These are phyloP conservation scores for Lissocephala sabroskyi DNA, from an alignment of 2,888 invertebrate genomes.

Conservation along the genomic window DNA sequence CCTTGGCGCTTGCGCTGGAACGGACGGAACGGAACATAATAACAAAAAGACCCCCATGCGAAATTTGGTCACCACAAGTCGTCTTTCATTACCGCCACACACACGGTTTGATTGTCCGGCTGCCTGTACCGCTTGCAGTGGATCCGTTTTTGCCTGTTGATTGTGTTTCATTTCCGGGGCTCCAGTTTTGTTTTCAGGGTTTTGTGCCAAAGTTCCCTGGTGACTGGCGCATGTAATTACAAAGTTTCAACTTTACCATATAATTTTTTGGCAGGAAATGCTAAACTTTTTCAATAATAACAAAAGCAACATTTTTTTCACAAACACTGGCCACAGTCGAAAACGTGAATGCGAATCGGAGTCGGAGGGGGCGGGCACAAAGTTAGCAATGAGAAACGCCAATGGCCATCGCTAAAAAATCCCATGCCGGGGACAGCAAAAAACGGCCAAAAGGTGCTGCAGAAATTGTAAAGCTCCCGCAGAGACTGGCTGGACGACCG, in stretches of 20 bases:
- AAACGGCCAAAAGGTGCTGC: not conserved
- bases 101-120: too few relatives aligned
- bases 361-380: constrained; percentile 23
- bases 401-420: constrained; percentile 33
- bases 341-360: not conserved
- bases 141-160: too few relatives aligned
- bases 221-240: constrained; percentile 49
- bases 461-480: not conserved
- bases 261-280: constrained; percentile 47
- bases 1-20: too few relatives aligned
- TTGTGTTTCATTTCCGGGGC: too few relatives aligned
- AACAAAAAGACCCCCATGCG: too few relatives aligned
- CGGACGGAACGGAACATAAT: too few relatives aligned
- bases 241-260: constrained; percentile 51
- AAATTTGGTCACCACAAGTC: too few relatives aligned
- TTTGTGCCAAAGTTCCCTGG: not conserved
- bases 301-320: constrained; percentile 27
- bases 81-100: too few relatives aligned
- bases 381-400: constrained; percentile 51
- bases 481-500: not conserved
- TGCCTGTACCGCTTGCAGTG: too few relatives aligned
- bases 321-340: constrained; percentile 5
- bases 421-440: not conserved
- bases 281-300: constrained; percentile 58
- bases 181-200: not conserved